A percentile compares a stretch with the other conserved stretches of the same genome.
Evolutionary conservation across 2,113 vertebrate genomes (phyloP).

Genomic region (Herpetotheres cachinnans): DNA sequence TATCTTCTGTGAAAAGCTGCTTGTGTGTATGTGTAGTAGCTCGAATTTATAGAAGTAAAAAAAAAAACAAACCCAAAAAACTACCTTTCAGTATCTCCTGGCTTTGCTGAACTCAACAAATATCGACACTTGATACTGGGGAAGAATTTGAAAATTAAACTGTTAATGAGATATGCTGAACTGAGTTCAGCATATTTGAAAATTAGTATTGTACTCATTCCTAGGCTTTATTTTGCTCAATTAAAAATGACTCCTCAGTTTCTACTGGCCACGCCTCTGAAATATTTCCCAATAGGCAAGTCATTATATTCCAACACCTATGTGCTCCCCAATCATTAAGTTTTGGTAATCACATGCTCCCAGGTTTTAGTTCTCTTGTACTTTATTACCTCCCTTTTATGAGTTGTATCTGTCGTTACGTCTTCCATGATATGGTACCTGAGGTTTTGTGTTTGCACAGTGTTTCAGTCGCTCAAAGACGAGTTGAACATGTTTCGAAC

Average conservation of each 20-base stretch:
- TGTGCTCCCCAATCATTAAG: not conserved
- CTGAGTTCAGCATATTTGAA: not conserved
- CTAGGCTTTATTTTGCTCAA: conserved; percentile 3
- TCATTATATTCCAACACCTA: not conserved
- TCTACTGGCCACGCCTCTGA: conserved; percentile 16
- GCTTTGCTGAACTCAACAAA: not conserved
- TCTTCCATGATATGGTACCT: not conserved
- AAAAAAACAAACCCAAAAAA: not conserved
- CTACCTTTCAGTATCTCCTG: not conserved
- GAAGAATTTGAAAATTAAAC: not conserved
- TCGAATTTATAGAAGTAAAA: not conserved
- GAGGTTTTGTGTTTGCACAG: not conserved
- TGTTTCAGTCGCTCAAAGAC: not conserved
- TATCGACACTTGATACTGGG: not conserved
- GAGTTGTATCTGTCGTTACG: not conserved
- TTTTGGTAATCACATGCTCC: not conserved
- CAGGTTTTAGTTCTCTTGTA: not conserved
- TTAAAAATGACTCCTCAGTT: conserved; percentile 52
- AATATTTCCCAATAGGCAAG: conserved; percentile 2
- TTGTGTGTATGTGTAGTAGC: not conserved
- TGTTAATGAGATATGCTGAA: not conserved
- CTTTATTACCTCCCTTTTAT: not conserved
- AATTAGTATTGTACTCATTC: not conserved
- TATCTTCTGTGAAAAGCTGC: not conserved
- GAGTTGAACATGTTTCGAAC: not conserved